phyloP scores from a whole-genome alignment of 1,140 invertebrate species.

The Harpegnathos saltator region DNA sequence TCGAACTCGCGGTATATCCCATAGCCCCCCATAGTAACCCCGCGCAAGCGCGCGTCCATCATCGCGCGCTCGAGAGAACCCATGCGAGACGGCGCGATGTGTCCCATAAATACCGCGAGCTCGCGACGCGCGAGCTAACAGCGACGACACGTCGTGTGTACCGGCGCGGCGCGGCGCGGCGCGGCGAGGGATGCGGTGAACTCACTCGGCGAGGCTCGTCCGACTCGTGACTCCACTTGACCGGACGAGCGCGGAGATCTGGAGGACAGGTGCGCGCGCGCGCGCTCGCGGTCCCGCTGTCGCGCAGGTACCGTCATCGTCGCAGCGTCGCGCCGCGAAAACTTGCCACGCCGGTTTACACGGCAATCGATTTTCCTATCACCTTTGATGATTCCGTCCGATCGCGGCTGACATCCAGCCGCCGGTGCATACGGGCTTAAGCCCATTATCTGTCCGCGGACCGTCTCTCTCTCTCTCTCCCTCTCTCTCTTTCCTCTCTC shows the following conservation, averaged over 20 bases:
- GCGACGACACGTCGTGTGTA: background rate
- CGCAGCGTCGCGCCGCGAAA: slow-evolving; percentile 45
- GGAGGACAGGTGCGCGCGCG: slow-evolving; percentile 35
- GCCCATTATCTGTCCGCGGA: slow-evolving; percentile 49
- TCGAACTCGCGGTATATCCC: slow-evolving; percentile 18
- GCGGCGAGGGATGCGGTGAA: background rate
- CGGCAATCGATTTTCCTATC: slow-evolving; percentile 70
- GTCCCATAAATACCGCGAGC: slow-evolving; percentile 17
- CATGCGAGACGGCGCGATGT: background rate
- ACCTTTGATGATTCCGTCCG: slow-evolving; percentile 55
- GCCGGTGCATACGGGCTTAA: slow-evolving; percentile 42
- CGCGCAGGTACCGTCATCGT: background rate
- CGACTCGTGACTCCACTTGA: slow-evolving; percentile 35
- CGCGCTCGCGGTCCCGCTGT: too few relatives aligned
- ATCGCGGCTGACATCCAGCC: slow-evolving; percentile 59
- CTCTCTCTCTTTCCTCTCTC: slow-evolving; percentile 26
- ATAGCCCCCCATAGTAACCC: too few relatives aligned
- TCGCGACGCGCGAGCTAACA: slow-evolving; percentile 10
- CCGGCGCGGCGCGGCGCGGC: too few relatives aligned
- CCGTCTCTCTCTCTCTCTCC: slow-evolving; percentile 9
- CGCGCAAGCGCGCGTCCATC: background rate
- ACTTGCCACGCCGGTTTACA: slow-evolving; percentile 56
- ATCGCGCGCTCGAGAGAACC: background rate
- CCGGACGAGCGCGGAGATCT: slow-evolving; percentile 5
- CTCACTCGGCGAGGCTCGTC: slow-evolving; percentile 14